phyloP scores from a whole-genome alignment of 1,140 invertebrate species.

The Andrena cerasifolii region DNA sequence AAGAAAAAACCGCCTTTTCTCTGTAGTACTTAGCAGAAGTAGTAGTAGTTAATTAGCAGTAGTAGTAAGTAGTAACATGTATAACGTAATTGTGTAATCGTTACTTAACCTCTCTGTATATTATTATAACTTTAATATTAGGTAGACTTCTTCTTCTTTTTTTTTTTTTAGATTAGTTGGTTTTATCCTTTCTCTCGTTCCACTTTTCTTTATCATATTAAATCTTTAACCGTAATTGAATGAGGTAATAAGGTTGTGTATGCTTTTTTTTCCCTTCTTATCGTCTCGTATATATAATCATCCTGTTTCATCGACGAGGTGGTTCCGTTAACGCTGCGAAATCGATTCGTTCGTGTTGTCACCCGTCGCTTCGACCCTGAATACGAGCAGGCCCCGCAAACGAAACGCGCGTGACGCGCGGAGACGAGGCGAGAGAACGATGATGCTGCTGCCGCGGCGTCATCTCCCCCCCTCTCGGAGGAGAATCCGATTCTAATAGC shows the following conservation, averaged over 20 bases:
- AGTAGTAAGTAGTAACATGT: slow-evolving; percentile 68
- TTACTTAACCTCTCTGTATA: slow-evolving; percentile 78
- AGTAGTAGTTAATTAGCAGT: slow-evolving; percentile 50
- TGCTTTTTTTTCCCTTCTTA: slow-evolving; percentile 63
- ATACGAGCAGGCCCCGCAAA: slow-evolving; percentile 15
- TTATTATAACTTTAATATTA: slow-evolving; percentile 81
- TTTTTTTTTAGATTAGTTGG: slow-evolving; percentile 72
- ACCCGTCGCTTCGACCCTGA: slow-evolving; percentile 49
- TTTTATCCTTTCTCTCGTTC: slow-evolving; percentile 71
- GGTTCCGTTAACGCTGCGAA: slow-evolving; percentile 63
- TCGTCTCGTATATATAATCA: slow-evolving; percentile 46
- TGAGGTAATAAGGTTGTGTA: slow-evolving; percentile 82
- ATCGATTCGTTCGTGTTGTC: slow-evolving; percentile 56
- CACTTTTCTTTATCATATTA: slow-evolving; percentile 74
- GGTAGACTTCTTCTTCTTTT: slow-evolving; percentile 71
- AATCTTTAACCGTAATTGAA: slow-evolving; percentile 81
- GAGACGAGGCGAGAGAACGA: slow-evolving; percentile 51
- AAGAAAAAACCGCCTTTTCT: slow-evolving; percentile 58
- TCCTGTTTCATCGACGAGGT: slow-evolving; percentile 68
- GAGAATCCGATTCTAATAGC: slow-evolving; percentile 22
- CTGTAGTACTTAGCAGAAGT: slow-evolving; percentile 56
- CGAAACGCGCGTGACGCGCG: slow-evolving; percentile 43
- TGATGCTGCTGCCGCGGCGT: neutral
- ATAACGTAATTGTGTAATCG: slow-evolving; percentile 79
- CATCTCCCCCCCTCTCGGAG: too few species aligned